Evolutionary conservation across 2,113 vertebrate species (phyloP), one percentile per base, ranked within the genome.

Genomic region (Hydrochoerus hydrochaeris): DNA sequence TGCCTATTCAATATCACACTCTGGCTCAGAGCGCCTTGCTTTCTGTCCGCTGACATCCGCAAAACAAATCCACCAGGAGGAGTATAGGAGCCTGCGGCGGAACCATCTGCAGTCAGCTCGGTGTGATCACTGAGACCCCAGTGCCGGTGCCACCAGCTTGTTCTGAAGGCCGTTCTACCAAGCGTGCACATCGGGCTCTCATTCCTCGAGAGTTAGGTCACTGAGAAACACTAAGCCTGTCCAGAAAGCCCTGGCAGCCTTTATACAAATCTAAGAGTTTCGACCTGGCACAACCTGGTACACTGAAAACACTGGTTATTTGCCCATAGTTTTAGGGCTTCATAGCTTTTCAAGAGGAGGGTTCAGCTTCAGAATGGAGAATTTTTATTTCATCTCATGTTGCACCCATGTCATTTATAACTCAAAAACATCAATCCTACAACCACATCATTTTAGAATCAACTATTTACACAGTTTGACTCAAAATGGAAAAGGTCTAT

Each of bases 21-120:
- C 98, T 99, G 99, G 97, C 99, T 99, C 98, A 98, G 98, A 99
- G 99, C 52, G 19, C 98, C 97, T 86, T 99, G 98, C 95, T 60
- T 95, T 96, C 96, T 98, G 97, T 99, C 99, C 49, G 81, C 95
- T 99, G 99, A 88, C 98, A 63, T 58, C 8, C 57, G 58, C 58
- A 81, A 71, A 99, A 97, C 96, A 99, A 99, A 94, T 98, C 99
- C 32, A 98, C 19, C 3, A 98, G 99, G 41, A 99, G 97, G 1
- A 99, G 65, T 67, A 98, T 87, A 88, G 98, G 97, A 52, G 97
- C 46, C 99, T 98, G 58, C 98, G 0, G 99, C 97, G 17, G 98
- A 98, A 98, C 95, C 3, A 35, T 8, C 14, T 97, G 92, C 7
- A 96, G 60, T 0, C 99, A 97, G 95, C 99, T 99, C 94, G 99